Percentiles rank a stretch among this genome's conserved stretches.
These are phyloP conservation scores for Bombycilla garrulus DNA, from an alignment of 2,113 vertebrate genomes.

Conservation along the genomic window DNA sequence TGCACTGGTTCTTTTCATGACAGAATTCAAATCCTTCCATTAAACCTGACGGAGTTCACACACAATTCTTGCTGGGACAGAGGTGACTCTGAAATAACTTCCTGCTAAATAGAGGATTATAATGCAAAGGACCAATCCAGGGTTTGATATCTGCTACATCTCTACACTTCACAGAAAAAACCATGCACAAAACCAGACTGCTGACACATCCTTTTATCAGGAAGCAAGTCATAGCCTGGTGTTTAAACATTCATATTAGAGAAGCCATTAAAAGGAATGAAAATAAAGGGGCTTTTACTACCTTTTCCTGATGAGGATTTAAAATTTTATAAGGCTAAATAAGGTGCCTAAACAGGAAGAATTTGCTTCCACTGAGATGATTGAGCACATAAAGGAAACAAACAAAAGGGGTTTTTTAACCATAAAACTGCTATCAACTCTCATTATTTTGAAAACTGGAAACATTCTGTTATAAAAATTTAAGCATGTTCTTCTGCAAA, in stretches of 20 bases:
- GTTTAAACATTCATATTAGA: neutral
- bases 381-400: neutral
- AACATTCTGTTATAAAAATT: slow-evolving; percentile 29
- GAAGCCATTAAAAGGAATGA: neutral
- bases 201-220: neutral
- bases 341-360: neutral
- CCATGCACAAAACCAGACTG: neutral
- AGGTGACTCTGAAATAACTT: neutral
- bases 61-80: rapidly evolving
- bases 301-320: neutral
- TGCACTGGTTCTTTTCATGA: neutral
- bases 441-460: slow-evolving; percentile 38
- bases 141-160: neutral
- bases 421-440: slow-evolving; percentile 21
- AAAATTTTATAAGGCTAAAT: slow-evolving; percentile 7
- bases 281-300: neutral
- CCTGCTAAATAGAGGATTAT: neutral
- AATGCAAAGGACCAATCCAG: neutral
- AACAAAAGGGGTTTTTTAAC: slow-evolving; percentile 13
- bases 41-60: neutral
- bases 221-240: neutral
- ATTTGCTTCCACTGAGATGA: slow-evolving; percentile 1
- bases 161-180: neutral
- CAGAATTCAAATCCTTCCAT: neutral
- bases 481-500: slow-evolving; percentile 18